Base-by-base conservation (phyloP, 1,140 invertebrate genomes). In the Psilanteris sp. region DNA sequence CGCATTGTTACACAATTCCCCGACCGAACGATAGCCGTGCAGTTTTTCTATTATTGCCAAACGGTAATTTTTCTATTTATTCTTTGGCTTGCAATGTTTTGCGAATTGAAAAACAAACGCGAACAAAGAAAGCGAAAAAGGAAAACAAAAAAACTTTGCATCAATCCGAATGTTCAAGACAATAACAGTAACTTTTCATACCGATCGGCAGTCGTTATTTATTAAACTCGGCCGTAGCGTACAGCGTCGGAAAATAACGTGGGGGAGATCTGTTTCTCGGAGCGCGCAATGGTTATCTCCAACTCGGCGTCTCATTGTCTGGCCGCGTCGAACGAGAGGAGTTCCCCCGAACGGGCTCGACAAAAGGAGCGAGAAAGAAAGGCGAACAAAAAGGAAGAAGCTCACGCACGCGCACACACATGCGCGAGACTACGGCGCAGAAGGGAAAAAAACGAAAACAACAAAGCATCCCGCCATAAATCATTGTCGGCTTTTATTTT, bases 251-350 rank as follows among this genome's bases (percentile, higher is more conserved):
- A 71, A 62, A 62, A 62, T 62, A 71, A 71, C 55, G 29, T 55
- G 32, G 48, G 55, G 64, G 44, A 46, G 29, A 68, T 57, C 2
- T 26, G n/a, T n/a, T 57, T 57, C 11, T 39, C 20, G 1, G 36
- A 57, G 52, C 26, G 52, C n/a, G 11, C 55, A 46, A 44, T 32
- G 32, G 67, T 44, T 50, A 39, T 55, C 31, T 62, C 8, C 48
- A 26, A 37, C 50, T 77, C 77, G 84, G 82, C 83, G 83, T 83
- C 83, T 80, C 78, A 85, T 85, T 85, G 83, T 85, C 83, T 85
- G 83, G 81, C 27, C 46, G 57, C 14, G 66, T 26, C 66, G 37
- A 39, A 29, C 50, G 41, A 43, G 72, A 61, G 62, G 61, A 67
- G 31, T 59, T 68, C 64, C 57, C 59, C 59, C 61, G 57, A 31